phyloP scores from a whole-genome alignment of 2,797 vertebrate species.

The Erethizon dorsatum region DNA sequence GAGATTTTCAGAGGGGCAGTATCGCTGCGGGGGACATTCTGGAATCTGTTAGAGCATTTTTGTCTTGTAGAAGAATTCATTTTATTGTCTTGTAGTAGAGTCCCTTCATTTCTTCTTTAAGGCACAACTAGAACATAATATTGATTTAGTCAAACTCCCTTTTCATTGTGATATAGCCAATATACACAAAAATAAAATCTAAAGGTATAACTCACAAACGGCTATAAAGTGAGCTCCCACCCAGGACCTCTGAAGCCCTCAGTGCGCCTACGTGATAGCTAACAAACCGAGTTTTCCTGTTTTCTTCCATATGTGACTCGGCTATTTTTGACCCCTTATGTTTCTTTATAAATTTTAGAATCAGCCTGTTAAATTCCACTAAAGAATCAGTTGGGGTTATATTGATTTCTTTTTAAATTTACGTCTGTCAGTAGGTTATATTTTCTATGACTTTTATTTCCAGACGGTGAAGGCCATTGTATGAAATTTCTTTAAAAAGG shows the following conservation, averaged over 20 bases:
- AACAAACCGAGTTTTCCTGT: background rate
- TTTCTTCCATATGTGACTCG: constrained; percentile 44
- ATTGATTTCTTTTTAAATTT: constrained; percentile 47
- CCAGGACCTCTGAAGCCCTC: background rate
- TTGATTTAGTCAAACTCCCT: constrained; percentile 44
- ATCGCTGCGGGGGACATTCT: background rate
- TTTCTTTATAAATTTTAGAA: constrained; percentile 68
- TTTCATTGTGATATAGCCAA: constrained; percentile 53
- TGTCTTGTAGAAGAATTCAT: constrained; percentile 20
- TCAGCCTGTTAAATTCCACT: constrained; percentile 54
- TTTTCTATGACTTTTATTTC: constrained; percentile 64
- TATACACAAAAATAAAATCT: background rate
- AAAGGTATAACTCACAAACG: background rate
- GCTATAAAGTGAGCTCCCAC: constrained; percentile 1
- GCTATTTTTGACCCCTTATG: constrained; percentile 65
- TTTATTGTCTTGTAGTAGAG: background rate
- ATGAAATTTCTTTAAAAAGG: constrained; percentile 51
- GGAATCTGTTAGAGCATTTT: background rate
- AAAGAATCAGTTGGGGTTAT: constrained; percentile 33
- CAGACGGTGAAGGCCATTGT: background rate
- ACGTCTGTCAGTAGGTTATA: constrained; percentile 20
- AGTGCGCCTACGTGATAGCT: background rate
- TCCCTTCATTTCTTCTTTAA: constrained; percentile 45
- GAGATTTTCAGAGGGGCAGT: background rate
- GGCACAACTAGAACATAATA: constrained; percentile 18